Evolutionary conservation across 2,113 vertebrate genomes (phyloP), one percentile per base, ranked within the genome.

Genomic region (Chauna torquata): DNA sequence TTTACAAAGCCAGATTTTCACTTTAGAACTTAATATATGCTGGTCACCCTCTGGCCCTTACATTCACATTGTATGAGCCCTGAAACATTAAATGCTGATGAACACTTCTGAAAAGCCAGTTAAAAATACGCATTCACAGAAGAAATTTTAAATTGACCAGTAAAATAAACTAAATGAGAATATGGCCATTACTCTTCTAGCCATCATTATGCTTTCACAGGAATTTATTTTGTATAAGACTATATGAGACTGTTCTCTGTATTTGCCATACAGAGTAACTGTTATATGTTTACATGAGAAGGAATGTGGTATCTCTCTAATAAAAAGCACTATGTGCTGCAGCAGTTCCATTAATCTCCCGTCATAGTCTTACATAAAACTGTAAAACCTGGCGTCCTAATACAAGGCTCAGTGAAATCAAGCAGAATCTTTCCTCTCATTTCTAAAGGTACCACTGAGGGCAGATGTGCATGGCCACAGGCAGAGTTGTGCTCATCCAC

Each of bases 401-500:
- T 7, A 52, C 50, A 54, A 70, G 11, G 32, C 58, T 54, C 36
- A 9, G 44, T 8, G 17, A 47, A 44, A 74, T 12, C 79, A 47
- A n/a, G 24, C 40, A 77, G 24, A 50, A 47, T 30, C 49, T 52
- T 50, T 28, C 23, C 34, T 42, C 47, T n/a, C 24, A 11, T 68
- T 28, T 9, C 58, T 28, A 4, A n/a, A 36, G 78, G 47, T 28
- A 30, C 16, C 12, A 2, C 3, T 3, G 15, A 32, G 24, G 23
- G 17, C 11, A 42, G 23, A 11, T 44, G 54, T 59, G 59, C 45
- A 49, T 8, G 4, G 27, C 36, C 8, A 11, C 20, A 27, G 32
- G 12, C 75, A 28, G 8, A 30, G 49, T 16, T 24, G 25, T 3
- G 16, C 28, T 58, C 6, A 1, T 5, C n/a, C 2, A 0, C 1